A percentile compares a stretch with the other conserved stretches of the same genome.
These are phyloP conservation scores for Sciurus carolinensis DNA, from an alignment of 2,797 vertebrate species.

Conservation along the genomic window DNA sequence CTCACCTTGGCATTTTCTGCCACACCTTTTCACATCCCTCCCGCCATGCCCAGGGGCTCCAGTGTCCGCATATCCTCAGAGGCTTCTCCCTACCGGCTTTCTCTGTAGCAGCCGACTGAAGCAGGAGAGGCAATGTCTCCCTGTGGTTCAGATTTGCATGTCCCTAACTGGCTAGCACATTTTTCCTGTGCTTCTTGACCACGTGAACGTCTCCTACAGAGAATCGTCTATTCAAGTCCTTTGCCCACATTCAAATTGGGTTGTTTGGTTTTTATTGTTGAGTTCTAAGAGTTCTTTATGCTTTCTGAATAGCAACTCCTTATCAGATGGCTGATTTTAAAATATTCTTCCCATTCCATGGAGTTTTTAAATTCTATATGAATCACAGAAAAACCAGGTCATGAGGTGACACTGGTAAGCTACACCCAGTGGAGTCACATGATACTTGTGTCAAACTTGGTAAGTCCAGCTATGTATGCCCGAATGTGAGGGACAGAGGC, in stretches of 20 bases:
- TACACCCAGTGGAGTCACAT: background rate
- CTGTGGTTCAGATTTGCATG: background rate
- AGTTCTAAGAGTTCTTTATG: background rate
- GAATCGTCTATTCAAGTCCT: background rate
- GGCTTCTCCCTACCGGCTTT: background rate
- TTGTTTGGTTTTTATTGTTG: background rate
- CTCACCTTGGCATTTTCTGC: background rate
- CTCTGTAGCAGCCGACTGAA: background rate
- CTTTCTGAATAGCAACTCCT: background rate
- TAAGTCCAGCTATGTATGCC: background rate
- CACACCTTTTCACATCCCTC: too few species aligned
- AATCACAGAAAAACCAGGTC: background rate
- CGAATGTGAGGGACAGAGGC: background rate
- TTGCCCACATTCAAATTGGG: background rate
- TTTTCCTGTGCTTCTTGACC: background rate
- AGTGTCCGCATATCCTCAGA: background rate
- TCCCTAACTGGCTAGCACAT: background rate
- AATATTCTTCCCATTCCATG: background rate
- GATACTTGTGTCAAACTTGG: background rate
- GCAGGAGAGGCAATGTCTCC: background rate
- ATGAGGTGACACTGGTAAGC: background rate
- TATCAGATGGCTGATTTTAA: background rate
- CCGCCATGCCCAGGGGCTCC: background rate
- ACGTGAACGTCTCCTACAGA: background rate
- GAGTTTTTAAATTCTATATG: background rate